Evolutionary conservation across 2,113 vertebrate genomes (phyloP).

Genomic region (Orthonyx spaldingii): DNA sequence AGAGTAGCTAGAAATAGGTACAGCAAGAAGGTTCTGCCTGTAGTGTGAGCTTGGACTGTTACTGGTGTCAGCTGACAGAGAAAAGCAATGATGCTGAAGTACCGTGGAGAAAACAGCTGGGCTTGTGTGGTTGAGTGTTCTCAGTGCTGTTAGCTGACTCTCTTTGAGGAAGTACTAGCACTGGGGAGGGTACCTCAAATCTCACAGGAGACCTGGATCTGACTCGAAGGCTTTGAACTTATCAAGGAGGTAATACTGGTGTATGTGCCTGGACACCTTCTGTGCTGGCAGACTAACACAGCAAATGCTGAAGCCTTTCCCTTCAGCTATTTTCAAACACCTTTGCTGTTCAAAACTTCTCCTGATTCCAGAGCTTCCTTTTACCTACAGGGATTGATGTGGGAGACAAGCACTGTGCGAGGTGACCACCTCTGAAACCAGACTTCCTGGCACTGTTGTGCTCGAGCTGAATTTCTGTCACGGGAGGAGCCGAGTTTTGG

Average conservation of each 20-base stretch:
- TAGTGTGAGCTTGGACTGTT: rapidly evolving
- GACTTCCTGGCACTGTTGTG: not conserved
- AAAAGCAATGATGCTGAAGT: not conserved
- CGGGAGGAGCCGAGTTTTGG: not conserved
- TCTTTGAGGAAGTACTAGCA: not conserved
- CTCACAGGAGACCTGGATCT: not conserved
- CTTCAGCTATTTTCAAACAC: not conserved
- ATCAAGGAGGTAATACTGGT: rapidly evolving
- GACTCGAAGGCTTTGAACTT: not conserved
- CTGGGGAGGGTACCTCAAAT: not conserved
- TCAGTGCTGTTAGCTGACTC: not conserved
- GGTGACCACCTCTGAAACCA: not conserved
- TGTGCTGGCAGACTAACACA: not conserved
- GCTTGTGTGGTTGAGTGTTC: not conserved
- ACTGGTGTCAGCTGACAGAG: not conserved
- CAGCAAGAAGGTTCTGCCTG: not conserved
- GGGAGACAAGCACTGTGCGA: rapidly evolving
- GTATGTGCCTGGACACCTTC: rapidly evolving
- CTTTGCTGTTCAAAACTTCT: not conserved
- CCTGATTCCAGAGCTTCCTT: not conserved
- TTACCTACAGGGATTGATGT: not conserved
- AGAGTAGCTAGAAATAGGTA: not conserved
- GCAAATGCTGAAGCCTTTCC: not conserved
- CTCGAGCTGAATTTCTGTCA: rapidly evolving
- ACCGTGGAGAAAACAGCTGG: rapidly evolving